These are phyloP conservation scores for Trigoniulus corallinus DNA, from an alignment of 1,140 invertebrate species.

Conservation along the genomic window DNA sequence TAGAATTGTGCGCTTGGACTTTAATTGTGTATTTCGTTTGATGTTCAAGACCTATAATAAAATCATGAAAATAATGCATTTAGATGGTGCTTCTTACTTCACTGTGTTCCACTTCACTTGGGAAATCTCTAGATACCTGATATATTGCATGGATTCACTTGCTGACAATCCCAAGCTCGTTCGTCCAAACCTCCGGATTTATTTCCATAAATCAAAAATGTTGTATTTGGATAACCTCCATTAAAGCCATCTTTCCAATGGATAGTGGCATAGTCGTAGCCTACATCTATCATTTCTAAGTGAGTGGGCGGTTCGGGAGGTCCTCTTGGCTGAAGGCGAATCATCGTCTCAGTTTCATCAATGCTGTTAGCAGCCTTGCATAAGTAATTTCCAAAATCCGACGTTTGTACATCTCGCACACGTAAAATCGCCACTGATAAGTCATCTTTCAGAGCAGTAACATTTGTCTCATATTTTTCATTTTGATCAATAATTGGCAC, in stretches of 20 bases:
- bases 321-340: slow-evolving; percentile 57
- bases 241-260: slow-evolving; percentile 77
- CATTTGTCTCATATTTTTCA: slow-evolving; percentile 52
- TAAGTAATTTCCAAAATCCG: slow-evolving; percentile 77
- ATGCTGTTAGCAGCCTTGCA: slow-evolving; percentile 63
- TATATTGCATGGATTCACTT: slow-evolving; percentile 71
- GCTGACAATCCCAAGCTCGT: slow-evolving; percentile 61
- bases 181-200: slow-evolving; percentile 18
- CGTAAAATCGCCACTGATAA: slow-evolving; percentile 61
- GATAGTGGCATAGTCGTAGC: slow-evolving; percentile 52
- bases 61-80: slow-evolving; percentile 4
- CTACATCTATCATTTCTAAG: slow-evolving; percentile 28
- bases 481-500: slow-evolving; percentile 25
- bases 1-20: slow-evolving; percentile 69
- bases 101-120: too few species aligned
- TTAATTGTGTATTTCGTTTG: slow-evolving; percentile 33
- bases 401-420: slow-evolving; percentile 48
- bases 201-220: slow-evolving; percentile 46
- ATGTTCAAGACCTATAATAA: slow-evolving; percentile 43
- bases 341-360: slow-evolving; percentile 50
- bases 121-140: slow-evolving; percentile 23
- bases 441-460: slow-evolving; percentile 61
- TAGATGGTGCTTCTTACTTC: too few species aligned
- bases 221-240: slow-evolving; percentile 64
- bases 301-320: slow-evolving; percentile 62